A percentile compares a stretch with the other conserved stretches of the same genome.
Conservation (phyloP, 2,113 vertebrate species). For the Vicugna pacos region DNA sequence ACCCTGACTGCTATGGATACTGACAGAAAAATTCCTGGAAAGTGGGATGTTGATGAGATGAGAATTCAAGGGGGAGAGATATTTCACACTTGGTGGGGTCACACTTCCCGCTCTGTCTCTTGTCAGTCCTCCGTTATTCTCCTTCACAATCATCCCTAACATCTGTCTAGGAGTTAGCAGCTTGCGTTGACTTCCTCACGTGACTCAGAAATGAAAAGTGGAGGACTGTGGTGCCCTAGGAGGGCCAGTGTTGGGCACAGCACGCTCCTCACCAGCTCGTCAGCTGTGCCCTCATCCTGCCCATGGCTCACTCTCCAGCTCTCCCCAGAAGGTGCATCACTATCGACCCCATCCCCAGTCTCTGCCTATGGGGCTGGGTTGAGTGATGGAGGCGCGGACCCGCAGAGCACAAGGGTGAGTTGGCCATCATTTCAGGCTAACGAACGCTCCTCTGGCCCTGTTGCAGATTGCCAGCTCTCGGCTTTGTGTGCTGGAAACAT, state of each 20-base stretch:
- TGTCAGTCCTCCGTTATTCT: neutral
- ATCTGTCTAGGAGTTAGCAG: neutral
- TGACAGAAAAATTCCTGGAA: neutral
- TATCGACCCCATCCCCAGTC: neutral
- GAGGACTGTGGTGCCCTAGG: neutral
- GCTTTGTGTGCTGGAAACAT: conserved; percentile 83
- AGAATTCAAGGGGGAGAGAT: neutral
- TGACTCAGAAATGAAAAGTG: neutral
- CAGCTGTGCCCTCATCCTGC: neutral
- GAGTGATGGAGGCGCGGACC: neutral
- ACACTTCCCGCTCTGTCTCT: neutral
- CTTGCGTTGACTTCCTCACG: neutral
- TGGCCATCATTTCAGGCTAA: conserved; percentile 65
- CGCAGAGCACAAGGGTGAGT: neutral
- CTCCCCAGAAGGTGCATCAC: neutral
- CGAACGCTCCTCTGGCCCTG: neutral
- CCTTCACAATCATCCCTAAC: neutral
- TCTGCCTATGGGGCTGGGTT: neutral
- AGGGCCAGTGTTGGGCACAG: neutral
- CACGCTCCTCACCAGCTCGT: neutral
- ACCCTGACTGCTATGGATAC: neutral
- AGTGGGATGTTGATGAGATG: neutral
- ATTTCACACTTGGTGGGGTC: fast-evolving
- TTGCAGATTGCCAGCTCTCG: conserved; percentile 75
- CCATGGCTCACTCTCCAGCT: neutral